Evolutionary conservation across 2,797 vertebrate genomes (phyloP), one percentile per base, ranked within the genome.

Genomic region (Phylloscopus collybita): DNA sequence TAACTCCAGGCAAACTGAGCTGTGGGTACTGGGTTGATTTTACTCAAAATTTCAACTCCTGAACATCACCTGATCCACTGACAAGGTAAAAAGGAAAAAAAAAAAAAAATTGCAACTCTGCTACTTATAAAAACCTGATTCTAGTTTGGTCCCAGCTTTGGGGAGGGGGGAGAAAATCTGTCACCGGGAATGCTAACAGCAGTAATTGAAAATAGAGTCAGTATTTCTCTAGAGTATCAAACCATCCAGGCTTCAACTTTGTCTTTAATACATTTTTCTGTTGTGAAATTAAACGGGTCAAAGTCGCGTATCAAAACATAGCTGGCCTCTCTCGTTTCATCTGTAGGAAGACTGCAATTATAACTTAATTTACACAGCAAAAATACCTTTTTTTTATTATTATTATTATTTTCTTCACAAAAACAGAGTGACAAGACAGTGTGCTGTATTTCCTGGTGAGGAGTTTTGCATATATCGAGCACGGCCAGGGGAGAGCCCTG

Each of bases 201-300:
- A 92, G 64, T 93, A 90, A 86, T 75, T 90, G 95, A 96, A 97
- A 97, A 96, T 96, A 96, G 87, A 96, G 71, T 92, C 53, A 92
- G 67, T 80, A 90, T 94, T 96, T 96, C 90, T 96, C 38, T 88
- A 86, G 80, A 75, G 70, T 96, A 96, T 82, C 94, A 95, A 96
- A 97, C 90, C 94, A 21, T 40, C 81, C 73, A 61, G 91, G 62
- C 38, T 50, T 84, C 50, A 66, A 61, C n/a, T 45, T 60, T 12
- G 87, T 83, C 90, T 75, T 54, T 38, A 59, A 84, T 74, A 96
- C 53, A 76, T 47, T 60, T 91, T 92, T 90, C 93, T 89, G 11
- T 10, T 11, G 73, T 59, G 85, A 93, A 92, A 97, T 85, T 85
- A 93, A 95, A 93, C 1, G 6, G 62, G 57, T 83, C 42, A 22